These are phyloP conservation scores for Sebastiscus albofasciatus DNA, from an alignment of 2,797 vertebrate species.

Conservation along the genomic window DNA sequence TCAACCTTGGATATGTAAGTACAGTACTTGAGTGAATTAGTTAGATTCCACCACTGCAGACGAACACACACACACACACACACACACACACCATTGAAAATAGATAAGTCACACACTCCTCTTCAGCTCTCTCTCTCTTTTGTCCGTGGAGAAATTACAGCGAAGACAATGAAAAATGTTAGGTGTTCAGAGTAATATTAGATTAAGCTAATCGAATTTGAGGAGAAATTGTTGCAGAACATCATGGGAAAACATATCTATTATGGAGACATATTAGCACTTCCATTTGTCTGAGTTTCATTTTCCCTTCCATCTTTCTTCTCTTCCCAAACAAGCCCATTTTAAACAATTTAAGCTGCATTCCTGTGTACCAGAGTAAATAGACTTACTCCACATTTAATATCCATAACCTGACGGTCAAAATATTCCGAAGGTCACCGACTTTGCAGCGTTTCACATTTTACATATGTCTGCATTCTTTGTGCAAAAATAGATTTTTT, in stretches of 20 bases:
- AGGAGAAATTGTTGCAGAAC: slow-evolving; percentile 73
- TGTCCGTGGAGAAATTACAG: slow-evolving; percentile 65
- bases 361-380: not conserved
- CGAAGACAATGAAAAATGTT: slow-evolving; percentile 80
- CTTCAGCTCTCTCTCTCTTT: slow-evolving; percentile 17
- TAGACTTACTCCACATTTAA: slow-evolving; percentile 23
- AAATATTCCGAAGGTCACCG: slow-evolving; percentile 49
- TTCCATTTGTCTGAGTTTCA: slow-evolving; percentile 62
- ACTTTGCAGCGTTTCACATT: slow-evolving; percentile 13
- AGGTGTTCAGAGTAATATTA: slow-evolving; percentile 76
- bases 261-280: slow-evolving; percentile 74
- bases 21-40: not conserved
- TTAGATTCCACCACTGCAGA: not conserved
- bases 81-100: slow-evolving; percentile 19
- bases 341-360: slow-evolving; percentile 12
- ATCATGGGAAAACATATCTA: slow-evolving; percentile 78
- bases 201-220: slow-evolving; percentile 79
- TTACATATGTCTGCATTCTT: slow-evolving; percentile 46
- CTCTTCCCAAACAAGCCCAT: not conserved
- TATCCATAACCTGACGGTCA: slow-evolving; percentile 10
- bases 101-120: slow-evolving; percentile 11
- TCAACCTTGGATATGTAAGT: not conserved
- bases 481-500: slow-evolving; percentile 55
- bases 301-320: slow-evolving; percentile 30
- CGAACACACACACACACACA: slow-evolving; percentile 23